A percentile compares a stretch with the other conserved stretches of the same genome.
These are phyloP conservation scores for Limnodromus scolopaceus DNA, from an alignment of 2,797 vertebrate genomes.

Conservation along the genomic window DNA sequence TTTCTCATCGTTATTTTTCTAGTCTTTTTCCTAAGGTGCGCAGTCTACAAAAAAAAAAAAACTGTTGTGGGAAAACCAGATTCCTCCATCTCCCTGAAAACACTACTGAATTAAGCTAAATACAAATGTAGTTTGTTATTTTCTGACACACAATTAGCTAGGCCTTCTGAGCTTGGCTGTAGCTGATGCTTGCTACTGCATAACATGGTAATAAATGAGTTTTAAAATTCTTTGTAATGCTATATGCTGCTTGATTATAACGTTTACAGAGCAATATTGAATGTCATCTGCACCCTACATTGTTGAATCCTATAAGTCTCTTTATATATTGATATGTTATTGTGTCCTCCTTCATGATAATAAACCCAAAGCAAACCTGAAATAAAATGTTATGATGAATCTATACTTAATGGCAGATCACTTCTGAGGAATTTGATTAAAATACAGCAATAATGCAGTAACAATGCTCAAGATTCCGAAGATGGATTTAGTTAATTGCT, in stretches of 20 bases:
- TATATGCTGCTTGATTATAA: neutral
- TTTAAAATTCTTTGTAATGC: neutral
- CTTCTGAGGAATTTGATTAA: neutral
- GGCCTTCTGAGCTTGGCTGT: neutral
- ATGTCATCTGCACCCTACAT: neutral
- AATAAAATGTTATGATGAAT: neutral
- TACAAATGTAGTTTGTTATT: neutral
- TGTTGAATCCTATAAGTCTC: neutral
- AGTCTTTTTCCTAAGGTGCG: neutral
- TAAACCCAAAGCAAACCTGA: neutral
- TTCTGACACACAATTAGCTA: neutral
- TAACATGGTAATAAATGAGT: neutral
- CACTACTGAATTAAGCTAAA: neutral
- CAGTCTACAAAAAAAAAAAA: neutral
- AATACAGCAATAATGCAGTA: neutral
- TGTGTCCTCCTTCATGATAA: neutral
- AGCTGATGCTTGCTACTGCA: neutral
- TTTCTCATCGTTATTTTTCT: neutral
- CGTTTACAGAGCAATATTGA: neutral
- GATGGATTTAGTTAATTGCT: slow-evolving; percentile 10
- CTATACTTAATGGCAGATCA: neutral
- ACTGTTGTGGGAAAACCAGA: neutral
- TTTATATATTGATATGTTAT: neutral
- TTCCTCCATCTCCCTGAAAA: neutral
- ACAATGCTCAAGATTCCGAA: neutral